Percentiles rank a stretch among this genome's conserved stretches.
These are phyloP conservation scores for Coracias cyanogaster DNA, from an alignment of 2,797 vertebrate species.

Conservation along the genomic window DNA sequence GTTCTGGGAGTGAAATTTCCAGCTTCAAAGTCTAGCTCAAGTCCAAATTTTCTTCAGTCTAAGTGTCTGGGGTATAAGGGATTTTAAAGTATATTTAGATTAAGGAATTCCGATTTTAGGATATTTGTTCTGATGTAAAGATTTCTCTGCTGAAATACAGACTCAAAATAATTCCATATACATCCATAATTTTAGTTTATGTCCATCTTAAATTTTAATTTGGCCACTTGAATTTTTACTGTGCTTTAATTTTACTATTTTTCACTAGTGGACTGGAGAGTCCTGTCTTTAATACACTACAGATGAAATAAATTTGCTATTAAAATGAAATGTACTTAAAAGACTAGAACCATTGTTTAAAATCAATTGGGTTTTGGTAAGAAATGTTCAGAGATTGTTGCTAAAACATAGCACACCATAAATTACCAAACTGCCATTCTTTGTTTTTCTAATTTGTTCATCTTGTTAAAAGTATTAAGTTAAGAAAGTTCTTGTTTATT, in stretches of 20 bases:
- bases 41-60: not conserved
- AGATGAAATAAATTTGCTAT: not conserved
- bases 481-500: not conserved
- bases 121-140: not conserved
- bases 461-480: not conserved
- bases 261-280: not conserved
- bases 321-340: not conserved
- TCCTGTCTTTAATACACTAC: not conserved
- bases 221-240: not conserved
- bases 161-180: not conserved
- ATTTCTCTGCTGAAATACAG: not conserved
- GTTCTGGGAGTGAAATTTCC: not conserved
- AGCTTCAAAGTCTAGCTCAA: not conserved
- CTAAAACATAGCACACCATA: not conserved
- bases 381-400: not conserved
- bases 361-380: not conserved
- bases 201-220: not conserved
- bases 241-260: not conserved
- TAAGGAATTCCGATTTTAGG: not conserved
- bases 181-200: not conserved
- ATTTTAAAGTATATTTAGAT: not conserved
- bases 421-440: not conserved
- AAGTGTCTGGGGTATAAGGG: not conserved
- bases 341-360: not conserved
- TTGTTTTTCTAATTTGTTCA: not conserved